Base-by-base conservation (phyloP, 2,888 invertebrate species). In the Drosophila nigricruria region DNA sequence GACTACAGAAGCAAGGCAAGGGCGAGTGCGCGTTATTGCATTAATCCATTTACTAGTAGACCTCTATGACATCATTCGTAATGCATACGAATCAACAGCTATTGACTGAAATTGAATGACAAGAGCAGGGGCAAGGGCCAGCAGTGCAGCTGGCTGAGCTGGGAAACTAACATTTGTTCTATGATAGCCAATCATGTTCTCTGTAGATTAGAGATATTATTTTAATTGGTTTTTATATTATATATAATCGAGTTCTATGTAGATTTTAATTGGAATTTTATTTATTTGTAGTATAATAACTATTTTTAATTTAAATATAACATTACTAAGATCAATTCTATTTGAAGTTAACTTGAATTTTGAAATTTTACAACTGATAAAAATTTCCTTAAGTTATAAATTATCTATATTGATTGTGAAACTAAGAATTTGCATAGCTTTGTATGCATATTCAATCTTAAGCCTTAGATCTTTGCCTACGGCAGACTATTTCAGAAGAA, bases 191-290 rank as follows among this genome's bases (percentile, higher is more conserved):
- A 36, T 14, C 43, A 59, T 59, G 32, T 42, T 4, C 45, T 4
- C 32, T 16, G 16, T 8, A 32, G 23, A 20, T 20, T 5, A 27
- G 3, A 27, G 5, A 30, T 3, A 42, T 47, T 1, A n/a, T 23
- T 45, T 63, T 62, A n/a, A 57, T 49, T 68, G 42, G 18, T 42
- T 62, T 34, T 53, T 5, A 57, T 49, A 36, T 45, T 25, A 4
- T n/a, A 8, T 20, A 12, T 12, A 12, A 40, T 49, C 40, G 54
- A 62, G 36, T 45, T 2, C 30, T 4, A 23, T 20, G 9, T 6
- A 18, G 1, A 43, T 8, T 43, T 68, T 62, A n/a, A 49, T 49
- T 60, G 25, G 18, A 0, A 16, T 20, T 16, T 45, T 23, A 45
- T 25, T 25, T 23, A 23, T 23, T 23, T 8, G 23, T 1, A 20